Evolutionary conservation across 2,113 vertebrate genomes (phyloP), one percentile per base, ranked within the genome.

Genomic region (Rhagologus leucostigma): DNA sequence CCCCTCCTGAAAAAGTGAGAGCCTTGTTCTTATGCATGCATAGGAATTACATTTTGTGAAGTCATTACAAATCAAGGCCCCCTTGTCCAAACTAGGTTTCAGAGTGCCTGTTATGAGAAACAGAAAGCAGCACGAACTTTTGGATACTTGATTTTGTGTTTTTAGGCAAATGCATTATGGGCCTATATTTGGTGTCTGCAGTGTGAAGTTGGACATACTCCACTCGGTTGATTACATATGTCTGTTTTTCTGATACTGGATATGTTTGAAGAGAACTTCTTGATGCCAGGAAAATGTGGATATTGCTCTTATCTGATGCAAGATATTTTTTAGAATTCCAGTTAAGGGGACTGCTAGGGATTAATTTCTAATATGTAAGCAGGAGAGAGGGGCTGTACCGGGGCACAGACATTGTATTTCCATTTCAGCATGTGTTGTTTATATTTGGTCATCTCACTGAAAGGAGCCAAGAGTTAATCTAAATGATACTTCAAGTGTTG

Each of bases 121-220:
- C 6, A 65, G 41, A 62, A 60, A 49, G 19, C 41, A 52, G 17
- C 14, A 10, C 33, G n/a, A 79, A 52, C 32, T 77, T 80, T 26
- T 46, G 47, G 9, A 15, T 73, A 8, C 35, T 63, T 23, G 11
- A 4, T 75, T 67, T 62, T 0, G 13, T 62, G 17, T 0, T 2
- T 67, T 70, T 33, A 76, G 47, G 13, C 55, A 73, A 71, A 77
- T 56, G 24, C 7, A 4, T 74, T 52, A 23, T 13, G 21, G 80
- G 20, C 33, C 35, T 75, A 0, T 22, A 26, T 50, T 62, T 52
- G 18, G 2, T 89, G 35, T 24, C 20, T 3, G 1, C 1, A 0
- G 7, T 63, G 29, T 75, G 76, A 82, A 71, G 22, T 8, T 49
- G 35, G n/a, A 47, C 15, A 6, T 49, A 6, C 7, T 35, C 8